Evolutionary conservation across 1,140 invertebrate genomes (phyloP).

Genomic region (Sitophilus oryzae): DNA sequence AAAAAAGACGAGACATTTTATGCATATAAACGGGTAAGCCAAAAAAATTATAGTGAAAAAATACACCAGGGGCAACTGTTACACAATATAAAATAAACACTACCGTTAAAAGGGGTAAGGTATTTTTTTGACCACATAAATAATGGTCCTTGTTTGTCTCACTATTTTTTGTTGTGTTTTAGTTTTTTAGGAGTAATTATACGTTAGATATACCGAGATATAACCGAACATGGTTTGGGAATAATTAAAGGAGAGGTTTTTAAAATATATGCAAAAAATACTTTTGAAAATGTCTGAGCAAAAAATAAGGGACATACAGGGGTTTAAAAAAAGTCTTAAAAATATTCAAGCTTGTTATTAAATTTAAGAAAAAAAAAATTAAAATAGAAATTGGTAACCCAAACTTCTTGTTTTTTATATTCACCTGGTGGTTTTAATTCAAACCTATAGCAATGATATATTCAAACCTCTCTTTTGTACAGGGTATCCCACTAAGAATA

Average conservation of each 20-base stretch:
- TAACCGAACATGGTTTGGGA: constrained; percentile 1
- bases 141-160: constrained; percentile 8
- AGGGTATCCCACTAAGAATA: too few species aligned
- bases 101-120: background rate
- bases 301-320: too few species aligned
- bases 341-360: too few species aligned
- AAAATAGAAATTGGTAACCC: too few species aligned
- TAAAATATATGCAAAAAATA: background rate
- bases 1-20: constrained; percentile 1
- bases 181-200: constrained; percentile 8
- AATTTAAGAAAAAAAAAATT: too few species aligned
- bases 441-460: too few species aligned
- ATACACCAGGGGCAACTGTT: background rate
- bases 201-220: constrained; percentile 9
- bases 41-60: constrained; percentile 2
- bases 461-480: too few species aligned
- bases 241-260: background rate
- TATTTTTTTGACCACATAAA: constrained; percentile 11
- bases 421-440: too few species aligned
- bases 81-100: constrained; percentile 10
- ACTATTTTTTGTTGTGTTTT: background rate
- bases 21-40: background rate
- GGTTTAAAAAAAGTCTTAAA: too few species aligned
- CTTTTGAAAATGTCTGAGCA: too few species aligned
- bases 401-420: too few species aligned